A percentile compares a stretch with the other conserved stretches of the same genome.
Evolutionary conservation across 2,888 invertebrate genomes (phyloP).

Genomic region (Galerucella nymphaeae): DNA sequence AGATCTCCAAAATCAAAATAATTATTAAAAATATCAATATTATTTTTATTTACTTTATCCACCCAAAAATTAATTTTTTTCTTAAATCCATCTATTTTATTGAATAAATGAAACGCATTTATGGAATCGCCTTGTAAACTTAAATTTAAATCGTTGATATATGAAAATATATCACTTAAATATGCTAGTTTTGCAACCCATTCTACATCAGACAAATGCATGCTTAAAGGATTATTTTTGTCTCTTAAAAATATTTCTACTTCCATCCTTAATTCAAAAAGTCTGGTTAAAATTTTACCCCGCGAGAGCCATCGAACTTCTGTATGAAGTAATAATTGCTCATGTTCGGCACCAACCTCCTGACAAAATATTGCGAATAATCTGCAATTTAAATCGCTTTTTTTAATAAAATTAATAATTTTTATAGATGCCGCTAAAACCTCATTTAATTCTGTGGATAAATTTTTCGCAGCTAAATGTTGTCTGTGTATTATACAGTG

Average conservation of each 20-base stretch:
- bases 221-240: no score
- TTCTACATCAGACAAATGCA: neutral
- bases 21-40: constrained; percentile 15
- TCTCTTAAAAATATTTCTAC: no score
- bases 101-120: constrained; percentile 17
- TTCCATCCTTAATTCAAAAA: neutral
- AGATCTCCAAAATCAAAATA: no score
- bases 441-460: neutral
- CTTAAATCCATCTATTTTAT: constrained; percentile 17
- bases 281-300: constrained; percentile 20
- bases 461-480: constrained; percentile 8
- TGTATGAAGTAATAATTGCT: constrained; percentile 19
- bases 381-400: neutral
- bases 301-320: constrained; percentile 26
- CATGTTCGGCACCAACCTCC: neutral
- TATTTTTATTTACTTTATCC: constrained; percentile 11
- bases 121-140: constrained; percentile 1
- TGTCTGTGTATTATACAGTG: neutral
- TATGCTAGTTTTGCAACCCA: constrained; percentile 6
- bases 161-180: constrained; percentile 10
- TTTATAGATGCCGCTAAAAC: neutral
- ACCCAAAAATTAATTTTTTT: constrained; percentile 16
- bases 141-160: constrained; percentile 14
- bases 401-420: neutral
- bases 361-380: constrained; percentile 12